phyloP scores from a whole-genome alignment of 1,140 invertebrate genomes.

The Drosophila micromelanica region DNA sequence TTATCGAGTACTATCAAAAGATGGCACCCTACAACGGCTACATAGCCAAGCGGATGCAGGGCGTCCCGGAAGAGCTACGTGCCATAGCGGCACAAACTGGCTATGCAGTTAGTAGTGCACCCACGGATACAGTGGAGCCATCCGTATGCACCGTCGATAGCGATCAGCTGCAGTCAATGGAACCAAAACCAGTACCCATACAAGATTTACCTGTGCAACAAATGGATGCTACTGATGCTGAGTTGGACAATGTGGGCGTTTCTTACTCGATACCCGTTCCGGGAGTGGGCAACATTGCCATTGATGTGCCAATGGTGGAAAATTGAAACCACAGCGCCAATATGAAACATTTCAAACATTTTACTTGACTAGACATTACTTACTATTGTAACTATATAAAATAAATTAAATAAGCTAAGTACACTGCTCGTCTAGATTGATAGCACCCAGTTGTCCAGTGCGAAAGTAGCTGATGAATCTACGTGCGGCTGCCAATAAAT shows the following conservation, averaged over 20 bases:
- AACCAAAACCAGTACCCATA: constrained; percentile 40
- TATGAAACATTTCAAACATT: neutral
- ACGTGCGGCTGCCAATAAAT: constrained; percentile 87
- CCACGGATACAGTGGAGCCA: constrained; percentile 29
- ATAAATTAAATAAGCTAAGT: constrained; percentile 10
- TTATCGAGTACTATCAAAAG: constrained; percentile 79
- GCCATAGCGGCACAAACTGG: constrained; percentile 40
- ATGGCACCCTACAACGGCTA: constrained; percentile 68
- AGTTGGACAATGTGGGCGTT: constrained; percentile 58
- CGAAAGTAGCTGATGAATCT: constrained; percentile 88
- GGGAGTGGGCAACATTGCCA: constrained; percentile 74
- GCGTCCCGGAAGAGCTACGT: constrained; percentile 68
- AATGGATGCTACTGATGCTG: constrained; percentile 23
- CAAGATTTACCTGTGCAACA: constrained; percentile 41
- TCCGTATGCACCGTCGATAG: constrained; percentile 13
- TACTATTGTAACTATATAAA: constrained; percentile 26
- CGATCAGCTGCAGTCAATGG: constrained; percentile 10
- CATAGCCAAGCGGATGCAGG: constrained; percentile 67
- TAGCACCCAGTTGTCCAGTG: constrained; percentile 87
- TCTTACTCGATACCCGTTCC: constrained; percentile 79
- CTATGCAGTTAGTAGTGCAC: constrained; percentile 33
- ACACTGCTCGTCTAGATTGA: constrained; percentile 87
- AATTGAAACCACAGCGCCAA: constrained; percentile 21
- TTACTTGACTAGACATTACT: constrained; percentile 5
- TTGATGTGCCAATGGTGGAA: constrained; percentile 76